Conservation (phyloP, 2,888 invertebrate species). For the Pristionchus exspectatus region DNA sequence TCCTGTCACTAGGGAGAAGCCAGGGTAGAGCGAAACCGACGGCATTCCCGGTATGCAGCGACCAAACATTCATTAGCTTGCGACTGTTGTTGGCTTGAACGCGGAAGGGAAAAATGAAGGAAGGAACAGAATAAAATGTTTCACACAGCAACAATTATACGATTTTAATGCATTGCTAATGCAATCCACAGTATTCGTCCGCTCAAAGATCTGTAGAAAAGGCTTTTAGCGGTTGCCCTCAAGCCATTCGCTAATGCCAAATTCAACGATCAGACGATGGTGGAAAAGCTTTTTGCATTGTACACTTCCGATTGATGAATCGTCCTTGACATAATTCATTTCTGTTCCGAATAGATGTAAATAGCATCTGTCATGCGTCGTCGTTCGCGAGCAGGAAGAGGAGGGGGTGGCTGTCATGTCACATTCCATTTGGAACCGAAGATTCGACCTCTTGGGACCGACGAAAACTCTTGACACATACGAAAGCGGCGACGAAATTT, state of each 20-base stretch:
- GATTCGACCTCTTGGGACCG: not conserved
- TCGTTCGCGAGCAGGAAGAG: slow-evolving; percentile 1
- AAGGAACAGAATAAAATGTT: not conserved
- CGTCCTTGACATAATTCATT: not conserved
- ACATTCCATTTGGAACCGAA: slow-evolving; percentile 1
- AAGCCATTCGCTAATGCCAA: no score
- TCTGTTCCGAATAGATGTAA: not conserved
- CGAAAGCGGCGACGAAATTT: not conserved
- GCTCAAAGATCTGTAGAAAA: not conserved
- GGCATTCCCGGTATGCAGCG: not conserved
- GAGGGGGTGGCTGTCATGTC: not conserved
- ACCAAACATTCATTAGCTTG: not conserved
- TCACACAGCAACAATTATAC: not conserved
- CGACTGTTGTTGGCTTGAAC: not conserved
- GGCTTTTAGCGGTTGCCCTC: no score
- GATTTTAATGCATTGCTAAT: not conserved
- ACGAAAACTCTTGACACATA: not conserved
- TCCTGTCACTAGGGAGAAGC: not conserved
- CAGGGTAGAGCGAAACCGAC: not conserved
- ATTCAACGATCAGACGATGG: not conserved
- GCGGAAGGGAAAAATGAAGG: not conserved
- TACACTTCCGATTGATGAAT: not conserved
- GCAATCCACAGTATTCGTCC: not conserved
- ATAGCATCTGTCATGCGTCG: slow-evolving; percentile 3
- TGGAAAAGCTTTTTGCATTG: not conserved